Evolutionary conservation across 2,888 invertebrate genomes (phyloP).

Genomic region (Carterocephalus palaemon): DNA sequence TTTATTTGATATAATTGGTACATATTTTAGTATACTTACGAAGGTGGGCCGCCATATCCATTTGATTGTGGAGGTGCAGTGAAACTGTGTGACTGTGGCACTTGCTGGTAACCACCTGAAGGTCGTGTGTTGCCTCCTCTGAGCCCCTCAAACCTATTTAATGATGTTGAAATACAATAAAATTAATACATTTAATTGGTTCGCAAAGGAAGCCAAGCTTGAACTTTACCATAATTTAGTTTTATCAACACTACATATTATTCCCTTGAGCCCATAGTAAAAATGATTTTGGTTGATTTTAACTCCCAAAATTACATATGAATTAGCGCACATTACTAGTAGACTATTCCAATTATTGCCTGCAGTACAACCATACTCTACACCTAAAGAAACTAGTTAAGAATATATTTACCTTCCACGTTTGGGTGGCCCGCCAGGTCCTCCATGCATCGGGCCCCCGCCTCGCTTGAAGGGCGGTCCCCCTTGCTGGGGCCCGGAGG

Average conservation of each 20-base stretch:
- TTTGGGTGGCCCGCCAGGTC: constrained; percentile 62
- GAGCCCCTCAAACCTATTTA: constrained; percentile 59
- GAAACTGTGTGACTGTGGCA: constrained; percentile 46
- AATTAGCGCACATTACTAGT: too few species aligned
- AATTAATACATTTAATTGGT: too few species aligned
- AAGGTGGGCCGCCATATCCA: constrained; percentile 61
- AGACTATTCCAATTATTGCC: too few species aligned
- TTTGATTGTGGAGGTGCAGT: constrained; percentile 49
- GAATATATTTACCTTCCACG: constrained; percentile 53
- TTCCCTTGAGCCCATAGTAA: too few species aligned
- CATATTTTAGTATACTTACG: constrained; percentile 46
- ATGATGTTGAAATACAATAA: not conserved
- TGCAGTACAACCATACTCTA: not conserved
- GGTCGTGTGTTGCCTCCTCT: constrained; percentile 51
- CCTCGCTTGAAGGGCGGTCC: constrained; percentile 57
- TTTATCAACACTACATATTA: too few species aligned
- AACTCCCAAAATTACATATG: too few species aligned
- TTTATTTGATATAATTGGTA: not conserved
- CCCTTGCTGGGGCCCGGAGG: constrained; percentile 34
- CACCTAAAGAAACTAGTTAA: not conserved
- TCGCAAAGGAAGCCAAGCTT: too few species aligned
- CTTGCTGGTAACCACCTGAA: constrained; percentile 53
- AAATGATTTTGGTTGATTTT: too few species aligned
- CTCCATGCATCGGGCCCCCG: constrained; percentile 57
- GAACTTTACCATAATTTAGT: too few species aligned